phyloP scores from a whole-genome alignment of 2,113 vertebrate genomes.

The Apistogramma diplotaenia region DNA sequence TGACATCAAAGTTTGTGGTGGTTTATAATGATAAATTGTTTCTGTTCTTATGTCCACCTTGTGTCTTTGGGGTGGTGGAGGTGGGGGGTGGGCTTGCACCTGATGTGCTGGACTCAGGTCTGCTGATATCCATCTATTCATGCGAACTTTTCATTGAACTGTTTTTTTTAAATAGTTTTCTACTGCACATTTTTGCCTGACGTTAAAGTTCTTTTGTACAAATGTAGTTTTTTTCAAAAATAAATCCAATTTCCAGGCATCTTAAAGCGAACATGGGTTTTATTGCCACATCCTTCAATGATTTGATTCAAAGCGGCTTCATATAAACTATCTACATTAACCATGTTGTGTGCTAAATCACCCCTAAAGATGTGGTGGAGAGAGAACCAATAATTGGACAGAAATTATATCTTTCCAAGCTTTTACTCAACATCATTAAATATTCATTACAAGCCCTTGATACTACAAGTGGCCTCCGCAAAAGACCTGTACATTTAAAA shows the following conservation, averaged over 20 bases:
- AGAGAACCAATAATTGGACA: constrained; percentile 68
- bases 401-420: constrained; percentile 63
- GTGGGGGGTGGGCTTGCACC: background rate
- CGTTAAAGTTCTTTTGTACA: constrained; percentile 70
- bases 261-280: constrained; percentile 33
- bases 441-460: constrained; percentile 65
- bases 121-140: constrained; percentile 18
- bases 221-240: constrained; percentile 57
- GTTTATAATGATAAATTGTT: background rate
- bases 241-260: constrained; percentile 37
- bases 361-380: constrained; percentile 49
- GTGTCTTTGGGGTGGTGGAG: background rate
- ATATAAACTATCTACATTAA: constrained; percentile 66
- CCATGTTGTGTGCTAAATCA: constrained; percentile 63
- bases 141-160: background rate
- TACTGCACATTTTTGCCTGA: constrained; percentile 37
- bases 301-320: constrained; percentile 57
- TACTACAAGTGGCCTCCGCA: constrained; percentile 48
- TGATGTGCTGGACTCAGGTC: background rate
- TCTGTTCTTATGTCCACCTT: constrained; percentile 1
- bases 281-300: constrained; percentile 43
- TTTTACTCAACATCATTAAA: constrained; percentile 74
- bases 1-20: background rate
- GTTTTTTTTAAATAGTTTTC: constrained; percentile 38
- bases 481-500: constrained; percentile 69